A percentile compares a stretch with the other conserved stretches of the same genome.
phyloP scores from a whole-genome alignment of 2,113 vertebrate species.

The Trochalopteron elliotii region DNA sequence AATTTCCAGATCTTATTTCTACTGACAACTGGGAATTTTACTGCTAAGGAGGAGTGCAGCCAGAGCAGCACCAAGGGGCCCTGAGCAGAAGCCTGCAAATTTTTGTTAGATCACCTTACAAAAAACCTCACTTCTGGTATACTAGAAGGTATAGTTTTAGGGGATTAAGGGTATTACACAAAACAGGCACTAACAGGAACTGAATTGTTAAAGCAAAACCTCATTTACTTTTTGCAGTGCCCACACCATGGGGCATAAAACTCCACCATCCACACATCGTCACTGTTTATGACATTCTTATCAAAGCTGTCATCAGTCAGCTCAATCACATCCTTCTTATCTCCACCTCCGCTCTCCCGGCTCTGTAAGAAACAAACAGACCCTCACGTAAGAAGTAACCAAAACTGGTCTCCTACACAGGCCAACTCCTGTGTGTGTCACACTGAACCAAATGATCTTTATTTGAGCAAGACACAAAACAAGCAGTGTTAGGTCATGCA shows the following conservation, averaged over 20 bases:
- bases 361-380: conserved; percentile 65
- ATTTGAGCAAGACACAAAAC: neutral
- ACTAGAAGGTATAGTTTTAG: neutral
- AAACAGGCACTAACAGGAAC: neutral
- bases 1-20: neutral
- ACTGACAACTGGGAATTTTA: neutral
- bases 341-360: conserved; percentile 68
- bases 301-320: conserved; percentile 95
- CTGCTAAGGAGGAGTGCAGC: neutral
- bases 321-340: conserved; percentile 88
- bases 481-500: neutral
- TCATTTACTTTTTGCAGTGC: conserved; percentile 95
- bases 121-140: neutral
- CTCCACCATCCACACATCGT: conserved; percentile 93
- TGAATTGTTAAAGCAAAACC: neutral
- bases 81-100: neutral
- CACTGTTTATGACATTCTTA: conserved; percentile 81
- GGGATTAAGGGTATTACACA: neutral
- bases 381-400: neutral
- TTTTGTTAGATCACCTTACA: neutral
- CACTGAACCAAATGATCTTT: neutral
- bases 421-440: neutral
- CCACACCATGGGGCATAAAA: conserved; percentile 99
- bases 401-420: neutral
- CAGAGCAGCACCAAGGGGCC: neutral